phyloP scores from a whole-genome alignment of 2,888 invertebrate species.

The Anthoptus insignis region DNA sequence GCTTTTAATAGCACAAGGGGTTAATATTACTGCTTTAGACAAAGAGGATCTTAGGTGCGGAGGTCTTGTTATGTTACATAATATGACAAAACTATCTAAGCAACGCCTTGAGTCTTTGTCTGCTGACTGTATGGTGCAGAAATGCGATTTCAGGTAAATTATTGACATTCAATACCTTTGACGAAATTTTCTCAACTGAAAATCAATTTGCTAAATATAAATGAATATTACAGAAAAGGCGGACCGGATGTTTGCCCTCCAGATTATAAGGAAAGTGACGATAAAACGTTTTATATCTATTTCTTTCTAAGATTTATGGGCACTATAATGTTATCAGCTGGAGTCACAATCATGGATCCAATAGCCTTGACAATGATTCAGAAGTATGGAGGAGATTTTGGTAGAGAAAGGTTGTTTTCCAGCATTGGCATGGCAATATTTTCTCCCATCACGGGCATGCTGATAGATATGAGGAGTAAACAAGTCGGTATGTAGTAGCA shows the following conservation, averaged over 20 bases:
- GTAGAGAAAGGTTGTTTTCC: conserved; percentile 92
- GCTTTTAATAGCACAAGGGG: conserved; percentile 88
- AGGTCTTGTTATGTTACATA: conserved; percentile 89
- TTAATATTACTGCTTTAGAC: conserved; percentile 91
- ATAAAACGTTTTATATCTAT: conserved; percentile 94
- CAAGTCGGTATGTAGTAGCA: conserved; percentile 80
- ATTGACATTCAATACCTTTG: conserved; percentile 7
- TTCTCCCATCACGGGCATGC: conserved; percentile 92
- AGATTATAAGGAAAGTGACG: conserved; percentile 92
- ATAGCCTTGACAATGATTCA: conserved; percentile 95
- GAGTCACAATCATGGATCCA: conserved; percentile 96
- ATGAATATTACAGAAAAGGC: conserved; percentile 86
- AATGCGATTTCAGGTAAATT: conserved; percentile 89
- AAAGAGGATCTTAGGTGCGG: conserved; percentile 92
- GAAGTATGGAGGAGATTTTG: conserved; percentile 94
- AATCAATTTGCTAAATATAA: conserved; percentile 48
- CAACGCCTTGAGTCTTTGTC: conserved; percentile 87
- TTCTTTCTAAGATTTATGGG: conserved; percentile 93
- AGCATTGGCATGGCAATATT: conserved; percentile 95
- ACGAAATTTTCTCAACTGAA: too few relatives aligned
- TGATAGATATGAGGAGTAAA: conserved; percentile 91
- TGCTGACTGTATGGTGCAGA: conserved; percentile 92
- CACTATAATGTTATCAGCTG: conserved; percentile 93
- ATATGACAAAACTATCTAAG: conserved; percentile 87
- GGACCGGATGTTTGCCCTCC: conserved; percentile 93